Evolutionary conservation across 2,113 vertebrate genomes (phyloP), one percentile per base, ranked within the genome.

Genomic region (Numida meleagris): DNA sequence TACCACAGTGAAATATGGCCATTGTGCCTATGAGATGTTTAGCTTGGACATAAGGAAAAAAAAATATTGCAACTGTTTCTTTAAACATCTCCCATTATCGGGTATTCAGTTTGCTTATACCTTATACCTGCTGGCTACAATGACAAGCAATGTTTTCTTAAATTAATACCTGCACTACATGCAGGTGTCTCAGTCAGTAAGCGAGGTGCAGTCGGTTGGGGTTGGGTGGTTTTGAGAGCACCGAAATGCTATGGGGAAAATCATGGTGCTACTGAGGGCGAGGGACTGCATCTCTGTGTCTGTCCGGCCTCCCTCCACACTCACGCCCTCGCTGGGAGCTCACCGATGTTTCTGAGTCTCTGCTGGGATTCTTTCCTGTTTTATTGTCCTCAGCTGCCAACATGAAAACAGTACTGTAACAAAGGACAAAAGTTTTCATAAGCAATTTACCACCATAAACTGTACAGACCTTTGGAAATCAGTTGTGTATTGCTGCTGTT

Each of bases 361-460:
- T 81, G 25, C 81, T 87, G 74, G 81, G 81, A 76, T 93, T 86
- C 68, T 89, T 83, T 50, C 55, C 65, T 78, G 63, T 90, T 95
- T 94, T 95, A 89, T 83, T 96, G 93, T 94, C 95, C 90, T 97
- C 84, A 51, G 65, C 94, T 95, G 93, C 94, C 97, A 97, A 92
- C 92, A 53, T 83, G 74, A 92, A 97, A 95, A 23, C 93, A 88
- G 87, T 62, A 67, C 59, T 83, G 77, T 88, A 93, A 82, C 92
- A 92, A 85, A 82, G 70, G 82, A 83, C 78, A 95, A 72, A 46
- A 57, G 57, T 83, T 98, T 86, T 93, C 78, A 71, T 40, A 91
- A 93, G 48, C 86, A 80, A 82, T 96, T 92, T 88, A 43, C 79
- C 55, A 73, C 78, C 76, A 43, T 59, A 65, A 94, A 67, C 42